phyloP scores from a whole-genome alignment of 1,140 invertebrate genomes.

The Oreohelix idahoensis region DNA sequence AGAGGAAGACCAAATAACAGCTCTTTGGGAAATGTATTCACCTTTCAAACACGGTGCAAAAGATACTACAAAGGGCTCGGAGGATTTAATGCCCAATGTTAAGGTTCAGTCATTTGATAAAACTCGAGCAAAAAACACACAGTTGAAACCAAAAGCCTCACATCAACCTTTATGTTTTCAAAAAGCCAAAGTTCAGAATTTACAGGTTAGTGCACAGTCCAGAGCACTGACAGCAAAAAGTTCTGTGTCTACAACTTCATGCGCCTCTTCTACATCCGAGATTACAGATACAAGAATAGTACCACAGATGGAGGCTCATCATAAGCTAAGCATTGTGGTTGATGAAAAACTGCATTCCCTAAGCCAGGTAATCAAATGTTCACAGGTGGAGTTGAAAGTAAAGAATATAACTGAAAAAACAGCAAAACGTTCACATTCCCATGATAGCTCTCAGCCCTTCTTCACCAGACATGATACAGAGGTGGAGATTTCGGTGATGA shows the following conservation, averaged over 20 bases:
- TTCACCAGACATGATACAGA: background rate
- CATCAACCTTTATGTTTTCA: background rate
- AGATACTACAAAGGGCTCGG: background rate
- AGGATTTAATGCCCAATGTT: background rate
- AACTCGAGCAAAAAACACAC: background rate
- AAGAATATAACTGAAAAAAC: background rate
- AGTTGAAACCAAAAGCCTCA: background rate
- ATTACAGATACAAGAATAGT: background rate
- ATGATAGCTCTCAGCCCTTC: background rate
- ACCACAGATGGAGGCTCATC: background rate
- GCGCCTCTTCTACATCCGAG: background rate
- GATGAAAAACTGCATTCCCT: conserved; percentile 2
- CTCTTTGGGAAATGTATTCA: background rate
- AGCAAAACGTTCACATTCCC: background rate
- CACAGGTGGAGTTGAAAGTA: background rate
- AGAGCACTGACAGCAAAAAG: background rate
- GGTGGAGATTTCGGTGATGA: conserved; percentile 18
- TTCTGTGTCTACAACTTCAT: background rate
- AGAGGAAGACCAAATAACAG: background rate
- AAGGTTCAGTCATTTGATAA: background rate
- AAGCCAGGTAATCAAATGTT: background rate
- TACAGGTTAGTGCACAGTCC: background rate
- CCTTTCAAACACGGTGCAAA: background rate
- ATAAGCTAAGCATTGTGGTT: conserved; percentile 1
- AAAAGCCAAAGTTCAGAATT: background rate